Evolutionary conservation across 2,113 vertebrate species (phyloP), one percentile per base, ranked within the genome.

Genomic region (Pachyramphus minor): DNA sequence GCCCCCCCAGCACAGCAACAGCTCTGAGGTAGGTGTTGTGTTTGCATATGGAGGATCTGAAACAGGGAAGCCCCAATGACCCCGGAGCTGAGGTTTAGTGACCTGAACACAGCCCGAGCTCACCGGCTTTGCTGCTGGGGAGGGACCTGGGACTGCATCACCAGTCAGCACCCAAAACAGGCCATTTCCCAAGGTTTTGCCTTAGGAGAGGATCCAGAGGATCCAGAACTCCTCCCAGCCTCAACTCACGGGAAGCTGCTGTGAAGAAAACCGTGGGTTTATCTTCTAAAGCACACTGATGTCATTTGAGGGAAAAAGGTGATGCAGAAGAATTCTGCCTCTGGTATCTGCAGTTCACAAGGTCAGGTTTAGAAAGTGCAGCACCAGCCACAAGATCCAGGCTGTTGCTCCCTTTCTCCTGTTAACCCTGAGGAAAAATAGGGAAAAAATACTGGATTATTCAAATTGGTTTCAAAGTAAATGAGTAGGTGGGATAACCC

Each of bases 21-120:
- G 87, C 69, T 56, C 87, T 69, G 95, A 97, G 96, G 95, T 96
- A 96, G 95, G 24, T 7, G 3, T n/a, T 68, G 58, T 42, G 49
- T 63, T 90, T 95, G 91, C 89, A 93, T 84, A 45, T 6, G 56
- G 66, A 60, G 2, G 1, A 58, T 5, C 2, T 24, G 63, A 28
- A 25, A 21, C 3, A 3, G 59, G 56, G 28, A n/a, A 78, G 58
- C 49, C 60, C 85, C 42, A 11, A 0, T 5, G 5, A 2, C 3
- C 39, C 1, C n/a, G 53, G 20, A 39, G 53, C 25, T 56, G 2
- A 4, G n/a, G 73, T 12, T 13, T 3, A 27, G 1, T 23, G 35
- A 23, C 59, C 56, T 6, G 56, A 58, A 14, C 18, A 1, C 20
- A 9, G 83, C 68, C 76, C 3, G 1, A 73, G n/a, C 59, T 52